Evolutionary conservation across 2,888 invertebrate genomes (phyloP).

Genomic region (Panzeria rudis): DNA sequence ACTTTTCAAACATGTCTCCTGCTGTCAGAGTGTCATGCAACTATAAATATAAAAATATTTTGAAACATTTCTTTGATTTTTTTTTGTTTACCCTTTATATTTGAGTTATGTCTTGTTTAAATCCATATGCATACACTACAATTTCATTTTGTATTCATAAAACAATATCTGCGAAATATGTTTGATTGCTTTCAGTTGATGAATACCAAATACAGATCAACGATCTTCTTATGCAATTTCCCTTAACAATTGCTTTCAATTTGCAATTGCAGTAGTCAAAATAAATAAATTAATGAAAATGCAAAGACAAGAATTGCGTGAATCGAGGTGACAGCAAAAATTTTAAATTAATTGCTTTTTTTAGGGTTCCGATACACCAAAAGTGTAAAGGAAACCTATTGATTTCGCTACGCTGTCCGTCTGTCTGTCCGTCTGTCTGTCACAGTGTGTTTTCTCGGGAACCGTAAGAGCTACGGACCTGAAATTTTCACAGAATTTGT

Average conservation of each 20-base stretch:
- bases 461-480: too few species aligned
- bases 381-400: too few species aligned
- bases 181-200: slow-evolving; percentile 48
- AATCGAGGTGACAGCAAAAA: slow-evolving; percentile 17
- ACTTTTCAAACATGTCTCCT: slow-evolving; percentile 7
- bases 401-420: too few species aligned
- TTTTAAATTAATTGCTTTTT: slow-evolving; percentile 14
- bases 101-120: background rate
- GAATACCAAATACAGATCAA: slow-evolving; percentile 56
- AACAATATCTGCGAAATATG: slow-evolving; percentile 34
- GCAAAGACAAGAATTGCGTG: slow-evolving; percentile 31
- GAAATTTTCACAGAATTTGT: too few species aligned
- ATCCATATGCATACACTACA: background rate
- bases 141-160: slow-evolving; percentile 48
- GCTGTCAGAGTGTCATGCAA: slow-evolving; percentile 30
- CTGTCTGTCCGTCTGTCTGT: too few species aligned
- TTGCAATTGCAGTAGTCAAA: slow-evolving; percentile 34
- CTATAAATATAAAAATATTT: slow-evolving; percentile 32
- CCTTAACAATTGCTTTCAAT: background rate
- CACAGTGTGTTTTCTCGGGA: too few species aligned
- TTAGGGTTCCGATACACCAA: too few species aligned
- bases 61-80: slow-evolving; percentile 31
- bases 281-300: background rate
- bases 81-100: background rate
- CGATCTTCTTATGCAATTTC: slow-evolving; percentile 60